Evolutionary conservation across 2,797 vertebrate genomes (phyloP).

Genomic region (Gadopsis marmoratus): DNA sequence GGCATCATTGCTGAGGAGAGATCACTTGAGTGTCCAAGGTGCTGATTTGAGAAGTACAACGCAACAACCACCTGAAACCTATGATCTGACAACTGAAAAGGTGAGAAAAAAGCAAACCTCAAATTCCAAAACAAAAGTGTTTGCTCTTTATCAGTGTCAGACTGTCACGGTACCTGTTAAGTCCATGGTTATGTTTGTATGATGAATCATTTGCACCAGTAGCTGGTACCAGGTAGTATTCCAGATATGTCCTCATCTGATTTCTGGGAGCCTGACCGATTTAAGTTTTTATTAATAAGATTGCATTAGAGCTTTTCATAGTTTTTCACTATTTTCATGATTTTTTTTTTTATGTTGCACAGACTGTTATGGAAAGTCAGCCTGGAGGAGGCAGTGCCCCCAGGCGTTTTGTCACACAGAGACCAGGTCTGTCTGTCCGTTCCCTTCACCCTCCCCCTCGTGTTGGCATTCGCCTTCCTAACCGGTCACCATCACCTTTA

Average conservation of each 20-base stretch:
- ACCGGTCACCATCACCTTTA: conserved; percentile 57
- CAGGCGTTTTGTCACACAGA: conserved; percentile 74
- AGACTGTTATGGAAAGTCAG: conserved; percentile 73
- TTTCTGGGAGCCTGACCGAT: background rate
- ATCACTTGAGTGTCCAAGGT: conserved; percentile 68
- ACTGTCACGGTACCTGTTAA: background rate
- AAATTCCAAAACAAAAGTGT: background rate
- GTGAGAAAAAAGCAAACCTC: conserved; percentile 62
- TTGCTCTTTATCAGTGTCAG: background rate
- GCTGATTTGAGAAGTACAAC: conserved; percentile 71
- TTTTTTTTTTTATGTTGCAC: conserved; percentile 24
- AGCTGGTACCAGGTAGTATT: background rate
- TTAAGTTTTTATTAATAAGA: background rate
- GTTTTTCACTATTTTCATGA: background rate
- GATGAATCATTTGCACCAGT: background rate
- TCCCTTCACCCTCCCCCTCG: conserved; percentile 76
- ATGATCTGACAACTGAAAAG: conserved; percentile 79
- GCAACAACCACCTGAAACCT: conserved; percentile 70
- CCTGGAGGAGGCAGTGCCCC: conserved; percentile 53
- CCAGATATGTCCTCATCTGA: background rate
- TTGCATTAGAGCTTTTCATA: background rate
- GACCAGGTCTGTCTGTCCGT: conserved; percentile 63
- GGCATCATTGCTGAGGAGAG: conserved; percentile 77
- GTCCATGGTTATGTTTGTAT: background rate
- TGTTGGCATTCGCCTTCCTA: conserved; percentile 79